Evolutionary conservation across 2,113 vertebrate species (phyloP).

Genomic region (Sphyrna mokarran): DNA sequence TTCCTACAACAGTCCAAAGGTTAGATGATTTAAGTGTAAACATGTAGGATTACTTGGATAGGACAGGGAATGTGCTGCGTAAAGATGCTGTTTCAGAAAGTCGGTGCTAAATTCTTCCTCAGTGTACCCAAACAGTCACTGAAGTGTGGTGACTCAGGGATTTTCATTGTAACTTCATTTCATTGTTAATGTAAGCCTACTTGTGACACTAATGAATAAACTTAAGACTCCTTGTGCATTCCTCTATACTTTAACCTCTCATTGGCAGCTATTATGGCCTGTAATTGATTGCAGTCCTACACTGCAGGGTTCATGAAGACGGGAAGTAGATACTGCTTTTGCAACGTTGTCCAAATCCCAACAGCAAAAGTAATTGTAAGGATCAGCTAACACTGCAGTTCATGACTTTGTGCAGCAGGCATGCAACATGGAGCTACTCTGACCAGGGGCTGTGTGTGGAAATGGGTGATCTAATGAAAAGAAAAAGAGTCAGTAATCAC

Average conservation of each 20-base stretch:
- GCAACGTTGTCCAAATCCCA: neutral
- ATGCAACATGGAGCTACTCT: neutral
- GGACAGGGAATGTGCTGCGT: too few species aligned
- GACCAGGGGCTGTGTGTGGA: neutral
- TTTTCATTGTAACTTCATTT: too few species aligned
- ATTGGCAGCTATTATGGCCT: neutral
- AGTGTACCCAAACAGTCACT: too few species aligned
- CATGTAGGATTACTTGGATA: too few species aligned
- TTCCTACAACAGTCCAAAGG: too few species aligned
- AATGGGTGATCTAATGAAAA: neutral
- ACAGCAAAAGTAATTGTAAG: neutral
- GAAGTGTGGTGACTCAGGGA: too few species aligned
- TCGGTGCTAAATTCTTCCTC: too few species aligned
- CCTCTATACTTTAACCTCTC: neutral
- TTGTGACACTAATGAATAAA: too few species aligned
- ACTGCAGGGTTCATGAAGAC: neutral
- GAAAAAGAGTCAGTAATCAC: neutral
- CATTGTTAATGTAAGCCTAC: too few species aligned
- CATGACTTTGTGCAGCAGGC: neutral
- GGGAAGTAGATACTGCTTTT: neutral
- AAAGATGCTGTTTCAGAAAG: too few species aligned
- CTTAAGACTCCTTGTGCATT: neutral
- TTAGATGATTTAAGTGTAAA: too few species aligned
- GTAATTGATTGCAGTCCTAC: neutral
- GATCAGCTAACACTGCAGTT: neutral